Base-by-base conservation (phyloP, 2,113 vertebrate species). In the Crypturellus undulatus region DNA sequence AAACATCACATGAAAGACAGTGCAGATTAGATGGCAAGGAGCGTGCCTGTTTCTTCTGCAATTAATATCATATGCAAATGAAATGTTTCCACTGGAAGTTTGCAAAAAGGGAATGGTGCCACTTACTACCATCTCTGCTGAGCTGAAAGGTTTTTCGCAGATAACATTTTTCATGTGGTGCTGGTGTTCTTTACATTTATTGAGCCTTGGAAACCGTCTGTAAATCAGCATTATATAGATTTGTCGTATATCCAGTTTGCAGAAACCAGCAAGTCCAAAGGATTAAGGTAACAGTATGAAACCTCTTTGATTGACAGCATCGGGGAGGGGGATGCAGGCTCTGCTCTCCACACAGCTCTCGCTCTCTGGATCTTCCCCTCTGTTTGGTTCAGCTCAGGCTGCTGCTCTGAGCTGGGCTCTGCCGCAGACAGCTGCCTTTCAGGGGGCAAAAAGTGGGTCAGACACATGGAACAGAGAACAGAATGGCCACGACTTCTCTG, bases 61-160 rank as follows among this genome's bases (percentile, higher is more conserved):
- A 94, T 94, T 95, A 90, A 95, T 90, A 80, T 83, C 85, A 14
- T 71, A 83, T 90, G 90, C 90, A 95, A 95, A 96, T 90, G 60
- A 68, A 93, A 90, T 49, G 72, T 75, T 96, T 92, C 79, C 85
- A 90, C 40, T 67, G 69, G 68, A 95, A 96, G 90, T 96, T 52
- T 88, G 88, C 72, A 75, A 62, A 90, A 93, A 83, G 79, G 68
- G 82, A 88, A 79, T 22, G 90, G 90, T 93, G 88, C 87, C 89
- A 87, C 91, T 93, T 79, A 87, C 89, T 17, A 47, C 28, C 43
- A 7, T 75, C 96, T 94, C 92, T 92, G 88, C 95, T 93, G 94
- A 96, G 94, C 87, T 90, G 86, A 88, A 95, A 93, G 87, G 85
- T 94, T 95, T 95, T 91, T 65, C 2, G 11, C 92, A 90, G 93